A percentile compares a stretch with the other conserved stretches of the same genome.
Evolutionary conservation across 2,888 invertebrate species (phyloP).

Genomic region (Drosophila greeni): DNA sequence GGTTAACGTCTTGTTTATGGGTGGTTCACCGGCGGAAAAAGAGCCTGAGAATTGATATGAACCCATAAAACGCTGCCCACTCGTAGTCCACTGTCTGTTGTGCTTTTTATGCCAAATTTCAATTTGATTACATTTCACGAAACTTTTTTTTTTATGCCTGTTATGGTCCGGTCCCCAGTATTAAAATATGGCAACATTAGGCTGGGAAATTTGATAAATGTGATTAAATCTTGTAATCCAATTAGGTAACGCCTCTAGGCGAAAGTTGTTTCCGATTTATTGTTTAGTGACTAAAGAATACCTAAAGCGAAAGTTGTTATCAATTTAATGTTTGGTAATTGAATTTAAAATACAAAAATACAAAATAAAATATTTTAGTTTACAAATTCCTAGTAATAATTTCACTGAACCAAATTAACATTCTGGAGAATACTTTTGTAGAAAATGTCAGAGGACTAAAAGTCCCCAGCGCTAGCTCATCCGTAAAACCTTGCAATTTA

Average conservation of each 20-base stretch:
- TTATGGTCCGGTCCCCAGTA: conserved; percentile 21
- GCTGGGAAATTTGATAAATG: conserved; percentile 31
- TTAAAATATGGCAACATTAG: conserved; percentile 30
- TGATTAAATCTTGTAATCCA: conserved; percentile 35
- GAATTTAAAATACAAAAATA: neutral
- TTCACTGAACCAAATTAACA: neutral
- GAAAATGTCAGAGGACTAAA: too few relatives aligned
- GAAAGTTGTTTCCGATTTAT: neutral
- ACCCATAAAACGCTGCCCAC: conserved; percentile 61
- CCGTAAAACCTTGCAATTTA: conserved; percentile 1
- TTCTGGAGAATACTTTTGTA: neutral
- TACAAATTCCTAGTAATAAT: neutral
- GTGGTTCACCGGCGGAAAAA: conserved; percentile 54
- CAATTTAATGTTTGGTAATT: neutral
- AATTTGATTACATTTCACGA: conserved; percentile 36
- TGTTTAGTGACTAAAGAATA: too few relatives aligned
- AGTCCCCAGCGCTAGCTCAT: neutral
- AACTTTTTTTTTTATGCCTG: conserved; percentile 18
- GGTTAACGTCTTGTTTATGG: conserved; percentile 61
- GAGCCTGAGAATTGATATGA: conserved; percentile 71
- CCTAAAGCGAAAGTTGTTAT: neutral
- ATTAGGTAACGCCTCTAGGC: conserved; percentile 10
- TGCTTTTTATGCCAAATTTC: conserved; percentile 39
- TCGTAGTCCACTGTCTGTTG: conserved; percentile 24
- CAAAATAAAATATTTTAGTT: neutral